Base-by-base conservation (phyloP, 2,113 vertebrate species). In the Siphamia tubifer region DNA sequence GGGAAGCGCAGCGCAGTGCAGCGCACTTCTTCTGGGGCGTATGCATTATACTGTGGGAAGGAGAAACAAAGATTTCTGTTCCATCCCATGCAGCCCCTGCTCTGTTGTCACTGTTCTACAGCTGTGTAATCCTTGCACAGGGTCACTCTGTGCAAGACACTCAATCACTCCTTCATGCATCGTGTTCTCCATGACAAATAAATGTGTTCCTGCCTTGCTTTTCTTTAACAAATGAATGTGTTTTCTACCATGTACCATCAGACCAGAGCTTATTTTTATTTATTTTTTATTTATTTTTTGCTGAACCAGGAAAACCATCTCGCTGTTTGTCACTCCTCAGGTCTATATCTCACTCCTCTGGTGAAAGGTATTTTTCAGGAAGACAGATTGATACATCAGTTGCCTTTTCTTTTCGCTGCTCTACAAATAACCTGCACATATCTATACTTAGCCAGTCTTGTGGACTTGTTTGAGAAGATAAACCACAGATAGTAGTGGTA, bases 211-310 rank as follows among this genome's bases (percentile, higher is more conserved):
- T 66, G 81, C 67, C 75, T 53, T 56, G 66, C 67, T 48, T 27
- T 40, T 68, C 68, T 45, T 78, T 78, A 77, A 85, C 76, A 85
- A 90, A 91, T 82, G 51, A 52, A 79, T 56, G 73, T 74, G 52
- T 81, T 69, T 74, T 57, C 60, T 38, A 30, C 40, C 47, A 30
- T 27, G 10, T 16, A 61, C 47, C 25, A 31, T 36, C 30, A 28
- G 12, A 42, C 43, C 38, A 5, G 60, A 21, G 23, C 19, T 17
- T 17, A 4, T 53, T n/a, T n/a, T 51, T 74, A 42, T 57, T 21
- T 53, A n/a, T n/a, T n/a, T n/a, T n/a, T n/a, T n/a, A n/a, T n/a
- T n/a, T n/a, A n/a, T 61, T 75, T 79, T 80, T 20, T 79, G 86
- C 89, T 87, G 82, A 89, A 82, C 27, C 74, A 70, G 64, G 79